Evolutionary conservation across 2,888 invertebrate species (phyloP).

Genomic region (Calliphora vomitoria): DNA sequence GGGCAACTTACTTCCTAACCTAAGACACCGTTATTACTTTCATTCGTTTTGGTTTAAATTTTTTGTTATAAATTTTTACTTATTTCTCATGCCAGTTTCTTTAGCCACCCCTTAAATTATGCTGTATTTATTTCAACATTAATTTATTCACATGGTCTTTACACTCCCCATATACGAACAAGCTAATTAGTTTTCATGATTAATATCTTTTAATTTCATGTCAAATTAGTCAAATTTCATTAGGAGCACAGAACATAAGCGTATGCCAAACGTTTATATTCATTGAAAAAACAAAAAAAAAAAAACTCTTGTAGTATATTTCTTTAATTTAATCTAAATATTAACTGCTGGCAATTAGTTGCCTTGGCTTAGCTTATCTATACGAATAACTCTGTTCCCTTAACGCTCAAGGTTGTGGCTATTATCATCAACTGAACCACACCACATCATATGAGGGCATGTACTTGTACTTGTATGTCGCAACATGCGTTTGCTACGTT

Average conservation of each 20-base stretch:
- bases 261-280: neutral
- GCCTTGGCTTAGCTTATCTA: conserved; percentile 40
- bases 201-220: conserved; percentile 37
- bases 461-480: neutral
- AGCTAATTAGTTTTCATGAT: conserved; percentile 16
- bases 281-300: too few relatives aligned
- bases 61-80: too few relatives aligned
- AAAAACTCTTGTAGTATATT: neutral
- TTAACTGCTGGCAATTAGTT: conserved; percentile 38
- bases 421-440: conserved; percentile 27
- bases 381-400: conserved; percentile 12
- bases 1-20: too few relatives aligned
- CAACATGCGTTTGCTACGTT: conserved; percentile 7
- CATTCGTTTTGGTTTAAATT: too few relatives aligned
- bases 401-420: conserved; percentile 29
- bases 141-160: neutral
- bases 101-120: neutral
- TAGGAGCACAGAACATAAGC: conserved; percentile 51
- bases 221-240: conserved; percentile 59
- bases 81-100: neutral
- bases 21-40: too few relatives aligned
- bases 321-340: conserved; percentile 44
- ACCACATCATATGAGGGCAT: neutral
- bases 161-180: neutral
- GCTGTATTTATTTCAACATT: neutral